Conservation (phyloP, 1,140 invertebrate species). For the Dolichoris vasculosae region DNA sequence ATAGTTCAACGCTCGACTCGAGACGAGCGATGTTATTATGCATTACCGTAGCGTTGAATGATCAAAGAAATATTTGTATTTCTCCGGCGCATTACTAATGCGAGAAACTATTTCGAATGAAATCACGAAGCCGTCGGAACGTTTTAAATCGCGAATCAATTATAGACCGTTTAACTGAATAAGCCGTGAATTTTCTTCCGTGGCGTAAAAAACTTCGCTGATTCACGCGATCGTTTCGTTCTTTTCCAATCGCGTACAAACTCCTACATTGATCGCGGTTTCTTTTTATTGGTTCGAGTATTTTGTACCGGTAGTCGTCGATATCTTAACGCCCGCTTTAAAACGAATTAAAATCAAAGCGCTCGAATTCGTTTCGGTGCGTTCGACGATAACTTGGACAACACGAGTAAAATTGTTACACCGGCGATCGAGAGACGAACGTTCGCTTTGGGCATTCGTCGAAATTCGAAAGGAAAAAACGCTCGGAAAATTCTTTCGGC, state of each 20-base stretch:
- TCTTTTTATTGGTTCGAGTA: neutral
- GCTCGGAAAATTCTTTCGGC: neutral
- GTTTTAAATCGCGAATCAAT: slow-evolving; percentile 16
- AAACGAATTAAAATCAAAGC: neutral
- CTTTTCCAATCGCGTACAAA: neutral
- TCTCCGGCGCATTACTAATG: neutral
- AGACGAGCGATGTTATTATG: too few relatives aligned
- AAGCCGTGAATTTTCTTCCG: neutral
- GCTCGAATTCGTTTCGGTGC: neutral
- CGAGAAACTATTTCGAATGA: neutral
- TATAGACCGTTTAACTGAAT: slow-evolving; percentile 25
- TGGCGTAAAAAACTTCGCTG: neutral
- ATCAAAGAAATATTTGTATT: too few relatives aligned
- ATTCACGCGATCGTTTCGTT: neutral
- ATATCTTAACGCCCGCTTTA: too few relatives aligned
- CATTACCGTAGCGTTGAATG: too few relatives aligned
- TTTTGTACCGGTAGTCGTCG: neutral
- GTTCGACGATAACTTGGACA: too few relatives aligned
- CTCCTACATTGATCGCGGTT: slow-evolving; percentile 30
- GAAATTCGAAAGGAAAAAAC: too few relatives aligned
- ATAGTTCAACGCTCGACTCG: too few relatives aligned
- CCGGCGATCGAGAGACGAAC: too few relatives aligned
- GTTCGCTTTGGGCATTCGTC: too few relatives aligned
- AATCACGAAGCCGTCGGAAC: neutral
- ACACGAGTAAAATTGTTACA: too few relatives aligned